Conservation (phyloP, 2,888 invertebrate species). For the Philhelius pedissequus region DNA sequence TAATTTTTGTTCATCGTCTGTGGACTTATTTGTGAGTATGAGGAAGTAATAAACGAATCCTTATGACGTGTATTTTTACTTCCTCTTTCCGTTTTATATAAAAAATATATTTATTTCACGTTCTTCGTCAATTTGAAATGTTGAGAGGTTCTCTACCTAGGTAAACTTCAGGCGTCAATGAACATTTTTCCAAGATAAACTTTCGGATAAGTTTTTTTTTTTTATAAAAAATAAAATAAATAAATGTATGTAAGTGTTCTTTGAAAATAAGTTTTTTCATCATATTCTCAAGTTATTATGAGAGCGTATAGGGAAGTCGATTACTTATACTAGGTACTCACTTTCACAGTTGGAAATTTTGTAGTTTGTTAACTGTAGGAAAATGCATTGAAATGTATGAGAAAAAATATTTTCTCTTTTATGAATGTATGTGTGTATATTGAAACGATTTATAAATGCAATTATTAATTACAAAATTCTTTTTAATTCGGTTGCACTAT, state of each 20-base stretch:
- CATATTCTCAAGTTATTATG: background rate
- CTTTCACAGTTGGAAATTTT: background rate
- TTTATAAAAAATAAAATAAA: background rate
- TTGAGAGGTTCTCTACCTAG: background rate
- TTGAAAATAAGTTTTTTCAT: conserved; percentile 4
- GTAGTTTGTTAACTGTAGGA: background rate
- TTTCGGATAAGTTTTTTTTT: conserved; percentile 42
- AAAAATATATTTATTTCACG: background rate
- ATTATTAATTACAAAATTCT: no score
- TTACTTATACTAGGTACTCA: background rate
- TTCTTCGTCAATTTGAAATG: conserved; percentile 15
- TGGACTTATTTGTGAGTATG: conserved; percentile 22
- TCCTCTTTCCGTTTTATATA: conserved; percentile 4
- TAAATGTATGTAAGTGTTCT: background rate
- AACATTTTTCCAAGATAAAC: conserved; percentile 55
- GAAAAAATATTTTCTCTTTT: no score
- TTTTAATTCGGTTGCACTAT: no score
- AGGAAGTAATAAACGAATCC: conserved; percentile 49
- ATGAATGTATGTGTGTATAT: no score
- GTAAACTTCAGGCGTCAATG: conserved; percentile 58
- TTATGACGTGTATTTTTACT: conserved; percentile 47
- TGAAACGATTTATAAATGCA: no score
- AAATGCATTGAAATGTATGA: no score
- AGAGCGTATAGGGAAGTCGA: background rate
- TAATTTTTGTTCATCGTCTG: background rate